Evolutionary conservation across 1,140 invertebrate species (phyloP).

Genomic region (Brachionus manjavacas): DNA sequence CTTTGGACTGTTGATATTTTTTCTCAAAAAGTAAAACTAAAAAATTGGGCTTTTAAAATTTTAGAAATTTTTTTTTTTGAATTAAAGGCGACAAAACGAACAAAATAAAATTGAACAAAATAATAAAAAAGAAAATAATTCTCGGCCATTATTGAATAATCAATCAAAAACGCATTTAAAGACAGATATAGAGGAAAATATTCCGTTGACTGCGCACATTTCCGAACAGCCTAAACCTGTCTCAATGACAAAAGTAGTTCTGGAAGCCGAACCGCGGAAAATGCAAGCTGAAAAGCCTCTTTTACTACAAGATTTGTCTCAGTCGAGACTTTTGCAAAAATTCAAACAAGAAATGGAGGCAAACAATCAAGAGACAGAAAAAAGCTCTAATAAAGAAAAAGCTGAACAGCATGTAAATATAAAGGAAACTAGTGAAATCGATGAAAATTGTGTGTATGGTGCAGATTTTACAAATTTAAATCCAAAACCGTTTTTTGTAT

Average conservation of each 20-base stretch:
- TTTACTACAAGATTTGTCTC: conserved; percentile 23
- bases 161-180: background rate
- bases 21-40: background rate
- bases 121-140: background rate
- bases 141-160: background rate
- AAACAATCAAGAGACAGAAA: background rate
- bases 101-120: background rate
- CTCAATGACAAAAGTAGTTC: background rate
- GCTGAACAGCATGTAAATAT: background rate
- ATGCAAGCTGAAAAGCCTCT: conserved; percentile 32
- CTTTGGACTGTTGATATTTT: conserved; percentile 1
- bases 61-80: background rate
- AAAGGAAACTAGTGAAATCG: background rate
- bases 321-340: conserved; percentile 26
- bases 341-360: conserved; percentile 18
- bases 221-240: background rate
- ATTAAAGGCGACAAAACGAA: background rate
- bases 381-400: background rate
- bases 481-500: background rate
- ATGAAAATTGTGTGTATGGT: background rate
- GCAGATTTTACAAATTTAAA: background rate
- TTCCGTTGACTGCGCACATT: background rate
- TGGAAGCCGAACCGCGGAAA: conserved; percentile 21
- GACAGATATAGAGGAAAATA: background rate
- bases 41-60: background rate